Percentiles rank a stretch among this genome's conserved stretches.
Evolutionary conservation across 2,113 vertebrate genomes (phyloP).

Genomic region (Pollimyrus isidori): DNA sequence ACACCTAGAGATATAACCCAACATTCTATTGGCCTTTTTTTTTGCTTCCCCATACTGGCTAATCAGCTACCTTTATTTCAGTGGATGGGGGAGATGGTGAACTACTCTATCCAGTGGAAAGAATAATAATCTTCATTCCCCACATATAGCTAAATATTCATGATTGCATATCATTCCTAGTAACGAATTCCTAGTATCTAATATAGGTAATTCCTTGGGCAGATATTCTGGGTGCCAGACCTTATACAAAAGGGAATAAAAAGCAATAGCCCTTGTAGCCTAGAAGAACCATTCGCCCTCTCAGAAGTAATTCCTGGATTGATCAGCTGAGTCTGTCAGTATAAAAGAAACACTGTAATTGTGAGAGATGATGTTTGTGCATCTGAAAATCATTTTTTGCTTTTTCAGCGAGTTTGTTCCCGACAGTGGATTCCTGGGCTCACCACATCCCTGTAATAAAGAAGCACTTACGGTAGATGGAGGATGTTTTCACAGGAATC

Average conservation of each 20-base stretch:
- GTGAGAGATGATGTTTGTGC: background rate
- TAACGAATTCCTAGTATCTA: background rate
- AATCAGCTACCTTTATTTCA: no score
- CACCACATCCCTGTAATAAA: background rate
- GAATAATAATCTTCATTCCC: background rate
- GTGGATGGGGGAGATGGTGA: background rate
- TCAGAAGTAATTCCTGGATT: background rate
- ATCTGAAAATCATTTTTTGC: background rate
- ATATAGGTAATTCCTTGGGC: background rate
- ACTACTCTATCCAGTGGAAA: background rate
- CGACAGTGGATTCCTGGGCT: background rate
- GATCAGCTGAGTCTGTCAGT: background rate
- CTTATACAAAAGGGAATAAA: background rate
- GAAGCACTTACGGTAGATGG: background rate
- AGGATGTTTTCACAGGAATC: background rate
- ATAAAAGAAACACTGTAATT: background rate
- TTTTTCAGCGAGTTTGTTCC: background rate
- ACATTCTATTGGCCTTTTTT: no score
- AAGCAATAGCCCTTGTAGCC: background rate
- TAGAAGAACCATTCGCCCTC: background rate
- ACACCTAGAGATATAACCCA: no score
- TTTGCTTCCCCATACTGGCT: no score
- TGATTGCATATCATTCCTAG: background rate
- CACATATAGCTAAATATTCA: background rate
- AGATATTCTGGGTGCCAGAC: background rate